A percentile compares a stretch with the other conserved stretches of the same genome.
These are phyloP conservation scores for Dasyprocta punctata DNA, from an alignment of 2,113 vertebrate genomes.

Conservation along the genomic window DNA sequence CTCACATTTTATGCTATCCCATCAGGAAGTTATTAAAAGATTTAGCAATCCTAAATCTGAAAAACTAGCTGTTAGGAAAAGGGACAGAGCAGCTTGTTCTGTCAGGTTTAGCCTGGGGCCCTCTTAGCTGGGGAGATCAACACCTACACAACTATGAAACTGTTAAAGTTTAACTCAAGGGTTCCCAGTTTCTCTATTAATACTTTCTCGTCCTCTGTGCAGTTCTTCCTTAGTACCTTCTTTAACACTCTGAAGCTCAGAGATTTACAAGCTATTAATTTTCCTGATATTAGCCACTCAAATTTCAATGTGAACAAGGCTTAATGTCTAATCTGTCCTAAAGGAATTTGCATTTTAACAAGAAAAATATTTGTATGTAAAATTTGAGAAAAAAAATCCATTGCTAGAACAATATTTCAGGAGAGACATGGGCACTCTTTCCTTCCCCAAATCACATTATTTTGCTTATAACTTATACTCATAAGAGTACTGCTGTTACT, in stretches of 20 bases:
- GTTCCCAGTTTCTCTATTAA: not conserved
- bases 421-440: not conserved
- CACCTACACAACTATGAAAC: not conserved
- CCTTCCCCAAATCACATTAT: not conserved
- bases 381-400: not conserved
- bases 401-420: not conserved
- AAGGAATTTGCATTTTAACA: conserved; percentile 55
- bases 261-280: not conserved
- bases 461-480: not conserved
- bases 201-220: not conserved
- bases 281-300: conserved; percentile 9
- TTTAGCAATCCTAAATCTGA: conserved; percentile 13
- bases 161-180: not conserved
- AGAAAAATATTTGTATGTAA: not conserved
- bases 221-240: not conserved
- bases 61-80: not conserved
- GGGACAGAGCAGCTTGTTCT: not conserved
- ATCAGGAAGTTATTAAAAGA: conserved; percentile 46
- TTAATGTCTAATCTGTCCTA: conserved; percentile 39
- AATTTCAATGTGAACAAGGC: conserved; percentile 47
- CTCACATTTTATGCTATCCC: not conserved
- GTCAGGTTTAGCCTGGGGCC: not conserved
- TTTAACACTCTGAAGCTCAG: not conserved
- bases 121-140: not conserved
- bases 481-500: not conserved